A percentile compares a stretch with the other conserved stretches of the same genome.
phyloP scores from a whole-genome alignment of 2,888 invertebrate species.

The Caenorhabditis virilis region DNA sequence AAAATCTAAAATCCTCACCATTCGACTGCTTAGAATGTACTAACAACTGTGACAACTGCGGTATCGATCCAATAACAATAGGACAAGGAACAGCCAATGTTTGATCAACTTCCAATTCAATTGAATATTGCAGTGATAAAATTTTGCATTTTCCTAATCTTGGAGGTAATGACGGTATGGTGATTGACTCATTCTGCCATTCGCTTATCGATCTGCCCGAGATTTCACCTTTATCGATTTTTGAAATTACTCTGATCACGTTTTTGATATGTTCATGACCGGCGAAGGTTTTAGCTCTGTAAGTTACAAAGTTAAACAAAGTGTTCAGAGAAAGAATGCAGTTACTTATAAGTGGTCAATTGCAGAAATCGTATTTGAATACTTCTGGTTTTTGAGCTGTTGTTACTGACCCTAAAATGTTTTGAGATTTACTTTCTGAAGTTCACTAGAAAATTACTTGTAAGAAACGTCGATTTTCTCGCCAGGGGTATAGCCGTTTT shows the following conservation, averaged over 20 bases:
- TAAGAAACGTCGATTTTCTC: constrained; percentile 42
- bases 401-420: constrained; percentile 35
- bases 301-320: neutral
- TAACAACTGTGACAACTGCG: constrained; percentile 58
- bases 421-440: neutral
- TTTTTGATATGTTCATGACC: constrained; percentile 65
- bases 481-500: constrained; percentile 66
- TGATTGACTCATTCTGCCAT: constrained; percentile 49
- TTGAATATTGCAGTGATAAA: constrained; percentile 60
- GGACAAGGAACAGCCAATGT: constrained; percentile 52
- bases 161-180: constrained; percentile 65
- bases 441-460: constrained; percentile 18
- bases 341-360: constrained; percentile 41
- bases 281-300: constrained; percentile 65
- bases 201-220: constrained; percentile 34
- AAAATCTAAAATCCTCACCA: too few species aligned
- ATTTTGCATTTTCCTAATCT: constrained; percentile 63
- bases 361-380: constrained; percentile 39
- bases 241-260: constrained; percentile 47
- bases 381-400: constrained; percentile 32
- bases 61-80: constrained; percentile 66
- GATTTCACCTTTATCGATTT: constrained; percentile 43
- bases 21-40: constrained; percentile 48
- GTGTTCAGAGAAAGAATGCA: neutral
- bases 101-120: constrained; percentile 62